These are phyloP conservation scores for Dunckerocampus dactyliophorus DNA, from an alignment of 2,113 vertebrate species.

Conservation along the genomic window DNA sequence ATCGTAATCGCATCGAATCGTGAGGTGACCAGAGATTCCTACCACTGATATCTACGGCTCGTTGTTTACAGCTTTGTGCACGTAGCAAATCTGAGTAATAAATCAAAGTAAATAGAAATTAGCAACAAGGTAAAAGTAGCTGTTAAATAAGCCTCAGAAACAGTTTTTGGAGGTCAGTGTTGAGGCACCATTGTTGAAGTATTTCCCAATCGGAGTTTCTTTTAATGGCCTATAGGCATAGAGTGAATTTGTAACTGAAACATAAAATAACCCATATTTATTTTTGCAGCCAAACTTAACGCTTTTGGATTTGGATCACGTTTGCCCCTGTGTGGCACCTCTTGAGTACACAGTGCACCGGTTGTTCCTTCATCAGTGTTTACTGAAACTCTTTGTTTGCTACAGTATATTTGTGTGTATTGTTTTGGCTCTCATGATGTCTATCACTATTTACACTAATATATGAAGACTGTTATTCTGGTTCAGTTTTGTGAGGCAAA, in stretches of 20 bases:
- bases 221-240: conserved; percentile 32
- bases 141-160: conserved; percentile 18
- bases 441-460: conserved; percentile 49
- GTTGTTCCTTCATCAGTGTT: conserved; percentile 30
- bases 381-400: conserved; percentile 40
- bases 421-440: conserved; percentile 31
- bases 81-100: no score
- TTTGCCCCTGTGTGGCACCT: conserved; percentile 35
- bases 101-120: no score
- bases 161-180: conserved; percentile 20
- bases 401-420: conserved; percentile 24
- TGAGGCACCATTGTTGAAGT: conserved; percentile 7
- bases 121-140: conserved; percentile 19
- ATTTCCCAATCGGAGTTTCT: not conserved
- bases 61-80: conserved; percentile 32
- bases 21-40: no score
- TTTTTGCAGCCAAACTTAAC: conserved; percentile 3
- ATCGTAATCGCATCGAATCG: no score
- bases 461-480: no score
- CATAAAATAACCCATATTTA: conserved; percentile 4
- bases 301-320: conserved; percentile 16
- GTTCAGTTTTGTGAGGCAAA: conserved; percentile 47
- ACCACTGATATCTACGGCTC: conserved; percentile 7
- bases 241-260: conserved; percentile 14
- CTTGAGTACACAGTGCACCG: no score